phyloP scores from a whole-genome alignment of 2,797 vertebrate species.

The Coregonus sp. region DNA sequence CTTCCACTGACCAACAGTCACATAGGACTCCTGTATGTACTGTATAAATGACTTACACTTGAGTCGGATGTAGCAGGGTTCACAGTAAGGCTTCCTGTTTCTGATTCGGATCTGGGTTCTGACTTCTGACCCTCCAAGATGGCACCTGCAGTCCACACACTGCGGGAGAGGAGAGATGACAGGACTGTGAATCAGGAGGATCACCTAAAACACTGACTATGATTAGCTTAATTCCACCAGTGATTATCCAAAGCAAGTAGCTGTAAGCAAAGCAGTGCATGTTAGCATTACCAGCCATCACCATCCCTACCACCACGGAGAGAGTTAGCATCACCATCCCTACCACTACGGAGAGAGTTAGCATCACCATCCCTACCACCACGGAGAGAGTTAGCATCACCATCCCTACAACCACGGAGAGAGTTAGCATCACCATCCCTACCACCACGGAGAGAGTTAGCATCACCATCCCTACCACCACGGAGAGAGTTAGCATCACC shows the following conservation, averaged over 20 bases:
- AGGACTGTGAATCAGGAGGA: neutral
- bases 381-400: conserved; percentile 31
- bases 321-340: too few relatives aligned
- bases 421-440: neutral
- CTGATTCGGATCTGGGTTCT: conserved; percentile 88
- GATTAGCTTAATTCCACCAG: neutral
- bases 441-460: conserved; percentile 1
- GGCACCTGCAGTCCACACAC: conserved; percentile 83
- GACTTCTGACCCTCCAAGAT: conserved; percentile 80
- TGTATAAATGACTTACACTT: conserved; percentile 78
- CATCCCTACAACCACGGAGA: neutral
- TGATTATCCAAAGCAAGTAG: neutral
- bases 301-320: too few relatives aligned
- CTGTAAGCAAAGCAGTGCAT: too few relatives aligned
- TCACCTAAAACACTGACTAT: neutral
- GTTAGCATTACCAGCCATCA: too few relatives aligned
- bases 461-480: too few relatives aligned
- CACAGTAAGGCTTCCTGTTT: conserved; percentile 86
- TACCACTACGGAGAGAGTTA: too few relatives aligned
- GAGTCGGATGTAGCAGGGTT: conserved; percentile 87
- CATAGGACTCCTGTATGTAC: too few relatives aligned
- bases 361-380: neutral
- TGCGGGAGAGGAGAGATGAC: conserved; percentile 57
- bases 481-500: too few relatives aligned
- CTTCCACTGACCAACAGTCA: neutral